Evolutionary conservation across 2,888 invertebrate species (phyloP).

Genomic region (Eristalis tenax): DNA sequence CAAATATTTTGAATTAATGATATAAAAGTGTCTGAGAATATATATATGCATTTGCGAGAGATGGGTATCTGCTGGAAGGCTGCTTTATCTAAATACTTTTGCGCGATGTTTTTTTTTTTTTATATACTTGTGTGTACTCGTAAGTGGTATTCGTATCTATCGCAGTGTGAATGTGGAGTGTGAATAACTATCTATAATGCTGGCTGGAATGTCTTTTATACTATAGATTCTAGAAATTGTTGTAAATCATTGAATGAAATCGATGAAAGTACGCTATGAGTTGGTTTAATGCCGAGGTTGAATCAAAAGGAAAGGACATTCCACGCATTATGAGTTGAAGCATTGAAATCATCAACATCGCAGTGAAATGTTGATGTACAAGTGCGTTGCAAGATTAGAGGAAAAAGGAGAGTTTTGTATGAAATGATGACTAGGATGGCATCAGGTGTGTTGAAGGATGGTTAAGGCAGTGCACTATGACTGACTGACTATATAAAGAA

Average conservation of each 20-base stretch:
- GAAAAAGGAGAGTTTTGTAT: too few relatives aligned
- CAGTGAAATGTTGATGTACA: conserved; percentile 13
- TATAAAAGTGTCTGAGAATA: conserved; percentile 33
- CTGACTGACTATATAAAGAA: too few relatives aligned
- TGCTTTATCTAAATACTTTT: conserved; percentile 24
- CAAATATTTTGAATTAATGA: conserved; percentile 70
- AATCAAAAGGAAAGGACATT: conserved; percentile 39
- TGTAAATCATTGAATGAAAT: conserved; percentile 63
- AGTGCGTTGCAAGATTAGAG: neutral
- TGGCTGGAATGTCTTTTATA: conserved; percentile 61
- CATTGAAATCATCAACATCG: conserved; percentile 22
- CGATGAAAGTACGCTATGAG: conserved; percentile 58
- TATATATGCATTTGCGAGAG: neutral
- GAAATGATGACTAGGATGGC: too few relatives aligned
- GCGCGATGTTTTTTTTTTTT: conserved; percentile 49
- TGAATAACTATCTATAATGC: conserved; percentile 21
- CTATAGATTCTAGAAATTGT: conserved; percentile 62
- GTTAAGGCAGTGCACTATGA: too few relatives aligned
- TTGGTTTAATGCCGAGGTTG: neutral
- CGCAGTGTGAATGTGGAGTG: neutral
- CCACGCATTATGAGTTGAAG: neutral
- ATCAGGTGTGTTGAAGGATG: neutral
- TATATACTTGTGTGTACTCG: conserved; percentile 2
- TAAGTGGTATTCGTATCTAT: neutral
- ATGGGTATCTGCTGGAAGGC: neutral